Conservation (phyloP, 1,140 invertebrate genomes). For the Bombus affinis region DNA sequence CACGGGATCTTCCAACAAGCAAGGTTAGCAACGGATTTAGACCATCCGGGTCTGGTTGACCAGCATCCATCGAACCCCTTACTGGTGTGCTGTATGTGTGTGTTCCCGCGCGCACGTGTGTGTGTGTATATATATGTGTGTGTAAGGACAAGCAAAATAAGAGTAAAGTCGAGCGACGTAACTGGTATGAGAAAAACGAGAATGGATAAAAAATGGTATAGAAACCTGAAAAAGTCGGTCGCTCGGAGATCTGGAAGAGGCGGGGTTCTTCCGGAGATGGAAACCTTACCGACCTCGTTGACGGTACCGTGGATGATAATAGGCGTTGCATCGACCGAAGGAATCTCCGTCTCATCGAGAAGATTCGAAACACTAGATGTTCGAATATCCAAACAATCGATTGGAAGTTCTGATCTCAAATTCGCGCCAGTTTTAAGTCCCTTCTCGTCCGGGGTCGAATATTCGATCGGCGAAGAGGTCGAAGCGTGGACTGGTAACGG, state of each 20-base stretch:
- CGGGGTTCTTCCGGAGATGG: constrained; percentile 81
- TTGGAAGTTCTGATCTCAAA: constrained; percentile 12
- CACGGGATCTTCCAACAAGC: constrained; percentile 63
- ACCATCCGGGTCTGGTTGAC: constrained; percentile 76
- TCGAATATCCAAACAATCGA: constrained; percentile 16
- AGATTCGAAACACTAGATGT: constrained; percentile 56
- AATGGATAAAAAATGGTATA: not conserved
- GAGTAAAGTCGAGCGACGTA: too few relatives aligned
- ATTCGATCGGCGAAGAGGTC: not conserved
- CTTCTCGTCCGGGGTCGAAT: constrained; percentile 2
- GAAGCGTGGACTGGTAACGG: constrained; percentile 41
- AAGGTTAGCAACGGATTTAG: constrained; percentile 73
- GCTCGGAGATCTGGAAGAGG: constrained; percentile 84
- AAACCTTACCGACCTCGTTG: constrained; percentile 78
- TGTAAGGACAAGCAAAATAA: too few relatives aligned
- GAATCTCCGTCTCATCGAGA: constrained; percentile 63
- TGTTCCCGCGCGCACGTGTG: accelerated
- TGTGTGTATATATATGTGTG: too few relatives aligned
- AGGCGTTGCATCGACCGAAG: constrained; percentile 71
- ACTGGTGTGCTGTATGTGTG: constrained; percentile 74
- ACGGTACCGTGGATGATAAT: constrained; percentile 60
- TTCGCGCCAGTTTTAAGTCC: not conserved
- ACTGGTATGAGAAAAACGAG: not conserved
- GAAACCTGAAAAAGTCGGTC: constrained; percentile 84
- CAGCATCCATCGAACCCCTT: constrained; percentile 80